Base-by-base conservation (phyloP, 2,888 invertebrate species). In the Mythimna albipuncta region DNA sequence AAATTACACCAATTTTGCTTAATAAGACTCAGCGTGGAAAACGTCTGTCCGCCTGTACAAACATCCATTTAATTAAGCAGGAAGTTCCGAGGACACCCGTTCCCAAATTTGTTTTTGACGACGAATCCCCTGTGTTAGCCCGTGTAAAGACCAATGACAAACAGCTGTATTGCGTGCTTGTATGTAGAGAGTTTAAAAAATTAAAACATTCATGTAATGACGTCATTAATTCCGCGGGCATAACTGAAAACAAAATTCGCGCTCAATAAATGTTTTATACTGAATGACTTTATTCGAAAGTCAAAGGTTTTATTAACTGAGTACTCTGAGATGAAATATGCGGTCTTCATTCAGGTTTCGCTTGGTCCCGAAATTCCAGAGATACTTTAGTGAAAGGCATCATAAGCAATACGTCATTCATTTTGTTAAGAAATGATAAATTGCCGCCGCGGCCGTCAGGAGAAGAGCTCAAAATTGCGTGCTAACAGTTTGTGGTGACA, bases 1-100 rank as follows among this genome's bases (percentile, higher is more conserved):
- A 85, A 89, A 77, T 87, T 85, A 63, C 69, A 77, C 87, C 83
- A 84, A 86, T 88, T 88, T 85, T 79, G 79, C 82, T 82, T 87
- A 89, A 87, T 89, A 91, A 89, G 87, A 83, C 82, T 83, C 86
- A 84, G 81, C 80, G 82, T 84, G 89, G 86, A 90, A 90, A 91
- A 90, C 85, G 89, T 88, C 84, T 85, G 87, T 89, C 79, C 85
- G 85, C 86, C 85, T 88, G 81, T 82, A 86, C 87, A 92, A 91
- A 91, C 90, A 91, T 85, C 81, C 88, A 90, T 91, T 92, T 93
- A 92, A 93, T 93, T 93, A 92, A 91, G 88, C 88, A 89, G 91
- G 90, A 91, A 93, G 90, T 92, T 90, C 82, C 89, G 88, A 91
- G 91, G 91, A 88, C 91, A 87, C 85, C 74, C 84, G 86, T 83